Conservation (phyloP, 2,797 vertebrate species). For the Artibeus jamaicensis region DNA sequence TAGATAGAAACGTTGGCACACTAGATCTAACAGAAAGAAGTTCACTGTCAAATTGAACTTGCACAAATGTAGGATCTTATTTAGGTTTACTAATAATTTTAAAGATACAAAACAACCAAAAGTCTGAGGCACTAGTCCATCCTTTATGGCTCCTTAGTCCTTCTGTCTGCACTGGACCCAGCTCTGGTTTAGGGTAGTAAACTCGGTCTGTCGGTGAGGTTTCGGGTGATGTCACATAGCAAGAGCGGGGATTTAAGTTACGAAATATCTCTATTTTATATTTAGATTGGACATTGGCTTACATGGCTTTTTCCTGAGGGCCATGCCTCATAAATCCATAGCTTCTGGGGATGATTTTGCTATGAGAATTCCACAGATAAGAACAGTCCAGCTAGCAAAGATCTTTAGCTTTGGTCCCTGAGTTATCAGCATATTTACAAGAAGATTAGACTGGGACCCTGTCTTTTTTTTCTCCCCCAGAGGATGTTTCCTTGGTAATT, state of each 20-base stretch:
- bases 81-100: neutral
- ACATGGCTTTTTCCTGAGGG: neutral
- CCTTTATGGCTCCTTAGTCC: neutral
- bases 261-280: neutral
- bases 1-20: neutral
- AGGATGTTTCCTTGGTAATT: neutral
- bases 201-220: neutral
- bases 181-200: neutral
- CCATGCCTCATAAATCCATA: neutral
- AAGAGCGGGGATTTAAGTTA: neutral
- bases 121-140: neutral
- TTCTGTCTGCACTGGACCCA: neutral
- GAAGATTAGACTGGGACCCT: neutral
- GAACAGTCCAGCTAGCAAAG: neutral
- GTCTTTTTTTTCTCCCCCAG: neutral
- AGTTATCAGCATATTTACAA: neutral
- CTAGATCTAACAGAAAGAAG: neutral
- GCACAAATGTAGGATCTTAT: neutral
- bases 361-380: neutral
- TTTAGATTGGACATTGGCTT: neutral
- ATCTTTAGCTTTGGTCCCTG: neutral
- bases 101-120: neutral
- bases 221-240: neutral
- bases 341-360: neutral
- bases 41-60: neutral